Conservation (phyloP, 2,797 vertebrate genomes). For the Typhlichthys subterraneus region DNA sequence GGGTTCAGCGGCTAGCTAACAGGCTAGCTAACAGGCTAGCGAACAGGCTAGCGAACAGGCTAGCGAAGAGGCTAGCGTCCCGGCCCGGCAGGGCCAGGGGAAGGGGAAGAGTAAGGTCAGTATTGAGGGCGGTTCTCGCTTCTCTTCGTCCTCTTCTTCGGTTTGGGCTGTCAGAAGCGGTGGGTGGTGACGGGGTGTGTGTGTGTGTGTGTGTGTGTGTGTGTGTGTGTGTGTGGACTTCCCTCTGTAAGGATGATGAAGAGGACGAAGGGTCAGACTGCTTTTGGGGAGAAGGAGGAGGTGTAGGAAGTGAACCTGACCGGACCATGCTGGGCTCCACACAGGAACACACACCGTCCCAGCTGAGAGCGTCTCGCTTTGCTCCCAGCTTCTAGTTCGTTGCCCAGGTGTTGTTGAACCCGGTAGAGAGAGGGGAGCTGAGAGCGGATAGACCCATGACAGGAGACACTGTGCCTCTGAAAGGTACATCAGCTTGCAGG, state of each 20-base stretch:
- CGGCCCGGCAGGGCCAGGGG: constrained; percentile 45
- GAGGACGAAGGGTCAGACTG: constrained; percentile 64
- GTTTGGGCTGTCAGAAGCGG: constrained; percentile 57
- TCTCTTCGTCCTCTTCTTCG: constrained; percentile 64
- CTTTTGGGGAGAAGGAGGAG: constrained; percentile 41
- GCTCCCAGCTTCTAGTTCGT: constrained; percentile 48
- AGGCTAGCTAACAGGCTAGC: too few species aligned
- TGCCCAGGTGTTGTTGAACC: constrained; percentile 54
- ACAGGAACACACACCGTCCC: constrained; percentile 28
- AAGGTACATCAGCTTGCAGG: constrained; percentile 64
- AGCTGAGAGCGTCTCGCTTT: constrained; percentile 50
- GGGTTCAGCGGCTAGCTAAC: constrained; percentile 43
- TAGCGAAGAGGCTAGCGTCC: constrained; percentile 58
- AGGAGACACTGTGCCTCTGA: constrained; percentile 62
- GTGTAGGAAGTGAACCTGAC: constrained; percentile 69
- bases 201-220: constrained; percentile 12
- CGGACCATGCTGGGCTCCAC: constrained; percentile 51
- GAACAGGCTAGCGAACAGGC: too few species aligned
- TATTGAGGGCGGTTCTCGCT: constrained; percentile 43
- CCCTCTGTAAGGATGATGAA: constrained; percentile 74
- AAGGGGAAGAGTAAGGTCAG: constrained; percentile 44
- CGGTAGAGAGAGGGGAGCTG: constrained; percentile 34
- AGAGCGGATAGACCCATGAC: constrained; percentile 65
- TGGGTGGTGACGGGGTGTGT: not conserved
- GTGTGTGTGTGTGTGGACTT: constrained; percentile 37